Conservation (phyloP, 2,113 vertebrate genomes). For the Equus quagga region DNA sequence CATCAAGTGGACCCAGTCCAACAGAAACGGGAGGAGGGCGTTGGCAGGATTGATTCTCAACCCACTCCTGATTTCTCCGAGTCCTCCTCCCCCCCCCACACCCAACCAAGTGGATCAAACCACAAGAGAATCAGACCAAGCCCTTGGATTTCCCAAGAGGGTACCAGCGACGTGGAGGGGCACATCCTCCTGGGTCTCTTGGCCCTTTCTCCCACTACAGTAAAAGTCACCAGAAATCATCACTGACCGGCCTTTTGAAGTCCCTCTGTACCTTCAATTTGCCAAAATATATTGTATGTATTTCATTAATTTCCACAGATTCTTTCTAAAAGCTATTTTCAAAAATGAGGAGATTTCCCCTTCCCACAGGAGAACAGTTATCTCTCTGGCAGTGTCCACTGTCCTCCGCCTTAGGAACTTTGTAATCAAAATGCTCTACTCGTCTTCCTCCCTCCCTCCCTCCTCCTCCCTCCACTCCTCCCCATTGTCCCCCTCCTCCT, state of each 20-base stretch:
- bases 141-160: background rate
- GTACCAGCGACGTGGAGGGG: accelerated
- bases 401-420: background rate
- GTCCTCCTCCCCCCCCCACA: no score
- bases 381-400: background rate
- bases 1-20: no score
- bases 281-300: background rate
- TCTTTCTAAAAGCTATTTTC: background rate
- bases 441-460: background rate
- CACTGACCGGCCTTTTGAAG: background rate
- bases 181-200: accelerated
- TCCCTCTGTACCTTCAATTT: background rate
- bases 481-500: background rate
- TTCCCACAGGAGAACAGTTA: background rate
- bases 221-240: background rate
- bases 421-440: accelerated
- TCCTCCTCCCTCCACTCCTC: no score
- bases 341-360: no score
- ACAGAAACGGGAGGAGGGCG: background rate
- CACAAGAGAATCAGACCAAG: background rate
- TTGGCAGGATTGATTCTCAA: background rate
- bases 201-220: background rate
- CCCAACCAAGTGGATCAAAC: background rate
- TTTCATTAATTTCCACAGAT: background rate
- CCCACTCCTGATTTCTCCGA: background rate